These are phyloP conservation scores for Xanthorhoe spadicearia DNA, from an alignment of 2,888 invertebrate species.

Conservation along the genomic window DNA sequence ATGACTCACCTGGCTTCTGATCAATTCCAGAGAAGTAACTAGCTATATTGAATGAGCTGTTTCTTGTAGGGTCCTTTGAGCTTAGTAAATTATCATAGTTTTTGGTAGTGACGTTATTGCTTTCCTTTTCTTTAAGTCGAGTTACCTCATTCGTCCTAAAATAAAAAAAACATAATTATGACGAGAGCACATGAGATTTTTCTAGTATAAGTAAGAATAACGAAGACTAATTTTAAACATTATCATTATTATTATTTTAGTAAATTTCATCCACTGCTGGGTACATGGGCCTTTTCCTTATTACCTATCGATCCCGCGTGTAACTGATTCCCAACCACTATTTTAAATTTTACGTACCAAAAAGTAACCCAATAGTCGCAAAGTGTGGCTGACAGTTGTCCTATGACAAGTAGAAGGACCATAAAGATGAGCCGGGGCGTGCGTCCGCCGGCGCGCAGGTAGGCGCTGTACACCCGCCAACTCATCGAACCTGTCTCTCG, in stretches of 20 bases:
- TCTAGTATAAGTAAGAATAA: no score
- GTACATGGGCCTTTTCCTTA: background rate
- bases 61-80: slow-evolving; percentile 48
- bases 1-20: slow-evolving; percentile 59
- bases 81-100: slow-evolving; percentile 61
- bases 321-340: no score
- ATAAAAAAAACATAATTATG: background rate
- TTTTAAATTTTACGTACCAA: slow-evolving; percentile 79
- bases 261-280: background rate
- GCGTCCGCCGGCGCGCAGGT: slow-evolving; percentile 85
- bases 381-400: slow-evolving; percentile 88
- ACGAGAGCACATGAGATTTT: no score
- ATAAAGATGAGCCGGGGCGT: slow-evolving; percentile 80
- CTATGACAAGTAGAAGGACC: slow-evolving; percentile 83
- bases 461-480: slow-evolving; percentile 86
- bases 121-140: slow-evolving; percentile 69
- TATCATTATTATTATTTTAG: no score
- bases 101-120: slow-evolving; percentile 61
- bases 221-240: no score
- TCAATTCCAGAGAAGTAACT: slow-evolving; percentile 73
- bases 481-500: slow-evolving; percentile 87
- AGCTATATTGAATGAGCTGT: slow-evolving; percentile 65
- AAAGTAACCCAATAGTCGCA: slow-evolving; percentile 91
- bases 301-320: no score
- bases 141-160: slow-evolving; percentile 80